These are phyloP conservation scores for Clangula hyemalis DNA, from an alignment of 2,797 vertebrate species.

Conservation along the genomic window DNA sequence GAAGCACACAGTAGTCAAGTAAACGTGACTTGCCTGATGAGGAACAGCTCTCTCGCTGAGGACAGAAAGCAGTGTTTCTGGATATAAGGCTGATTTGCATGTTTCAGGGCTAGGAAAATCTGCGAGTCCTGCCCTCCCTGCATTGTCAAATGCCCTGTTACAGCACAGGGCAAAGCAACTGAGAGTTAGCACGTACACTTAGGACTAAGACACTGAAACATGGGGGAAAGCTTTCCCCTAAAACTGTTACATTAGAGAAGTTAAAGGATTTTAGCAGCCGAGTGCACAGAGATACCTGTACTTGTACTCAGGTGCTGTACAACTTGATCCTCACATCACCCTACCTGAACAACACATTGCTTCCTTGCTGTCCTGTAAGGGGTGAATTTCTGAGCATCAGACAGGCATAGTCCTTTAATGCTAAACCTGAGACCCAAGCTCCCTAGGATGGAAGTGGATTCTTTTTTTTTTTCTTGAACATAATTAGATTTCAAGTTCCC, in stretches of 20 bases:
- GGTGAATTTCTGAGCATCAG: too few species aligned
- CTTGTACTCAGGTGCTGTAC: too few species aligned
- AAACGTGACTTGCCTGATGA: background rate
- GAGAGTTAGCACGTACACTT: background rate
- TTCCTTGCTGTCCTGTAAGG: too few species aligned
- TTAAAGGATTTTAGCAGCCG: background rate
- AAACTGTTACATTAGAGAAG: background rate
- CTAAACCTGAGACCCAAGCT: too few species aligned
- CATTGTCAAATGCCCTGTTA: too few species aligned
- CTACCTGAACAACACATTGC: too few species aligned
- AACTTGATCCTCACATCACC: too few species aligned
- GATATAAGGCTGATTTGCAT: background rate
- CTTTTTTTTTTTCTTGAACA: too few species aligned
- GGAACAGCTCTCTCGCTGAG: background rate
- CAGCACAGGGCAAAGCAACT: background rate
- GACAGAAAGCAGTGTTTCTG: background rate
- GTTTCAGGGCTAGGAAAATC: background rate
- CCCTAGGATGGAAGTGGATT: too few species aligned
- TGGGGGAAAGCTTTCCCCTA: background rate
- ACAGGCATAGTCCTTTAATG: too few species aligned
- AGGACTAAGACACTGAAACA: background rate
- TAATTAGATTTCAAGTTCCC: too few species aligned
- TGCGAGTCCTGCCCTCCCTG: background rate
- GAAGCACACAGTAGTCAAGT: background rate
- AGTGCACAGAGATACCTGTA: background rate